These are phyloP conservation scores for Drosophila lini DNA, from an alignment of 1,140 invertebrate genomes.

Conservation along the genomic window DNA sequence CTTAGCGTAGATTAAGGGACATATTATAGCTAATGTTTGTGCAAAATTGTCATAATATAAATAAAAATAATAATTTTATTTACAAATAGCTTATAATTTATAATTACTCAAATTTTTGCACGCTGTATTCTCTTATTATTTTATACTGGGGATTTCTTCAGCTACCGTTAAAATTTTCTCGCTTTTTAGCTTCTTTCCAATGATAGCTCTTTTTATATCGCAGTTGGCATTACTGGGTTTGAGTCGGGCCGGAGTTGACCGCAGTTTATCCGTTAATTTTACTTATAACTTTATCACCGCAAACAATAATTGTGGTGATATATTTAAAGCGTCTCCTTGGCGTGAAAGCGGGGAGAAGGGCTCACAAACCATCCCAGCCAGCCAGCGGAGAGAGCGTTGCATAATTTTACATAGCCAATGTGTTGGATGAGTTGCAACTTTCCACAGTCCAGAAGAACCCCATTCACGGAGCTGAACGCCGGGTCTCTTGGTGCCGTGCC, in stretches of 20 bases:
- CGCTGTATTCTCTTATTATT: too few species aligned
- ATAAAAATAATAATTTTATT: neutral
- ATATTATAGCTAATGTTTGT: too few species aligned
- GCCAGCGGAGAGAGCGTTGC: slow-evolving; percentile 29
- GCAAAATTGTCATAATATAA: too few species aligned
- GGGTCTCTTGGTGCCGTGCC: slow-evolving; percentile 17
- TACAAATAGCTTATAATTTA: neutral
- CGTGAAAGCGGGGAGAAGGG: slow-evolving; percentile 4
- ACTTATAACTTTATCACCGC: slow-evolving; percentile 1
- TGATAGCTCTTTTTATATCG: neutral
- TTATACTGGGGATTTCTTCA: neutral
- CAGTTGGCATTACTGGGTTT: neutral
- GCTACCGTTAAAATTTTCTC: neutral
- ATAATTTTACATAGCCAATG: slow-evolving; percentile 51
- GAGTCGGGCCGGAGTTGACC: neutral
- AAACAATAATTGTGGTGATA: neutral
- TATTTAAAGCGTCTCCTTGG: neutral
- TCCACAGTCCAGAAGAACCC: slow-evolving; percentile 1
- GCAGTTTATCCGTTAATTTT: slow-evolving; percentile 15
- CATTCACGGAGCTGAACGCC: neutral
- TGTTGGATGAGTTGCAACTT: slow-evolving; percentile 44
- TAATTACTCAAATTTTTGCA: neutral
- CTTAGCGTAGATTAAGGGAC: too few species aligned
- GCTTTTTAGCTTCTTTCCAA: neutral
- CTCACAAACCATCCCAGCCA: neutral